Evolutionary conservation across 2,888 invertebrate genomes (phyloP), one percentile per base, ranked within the genome.

Genomic region (Hirudinaria manillensis): DNA sequence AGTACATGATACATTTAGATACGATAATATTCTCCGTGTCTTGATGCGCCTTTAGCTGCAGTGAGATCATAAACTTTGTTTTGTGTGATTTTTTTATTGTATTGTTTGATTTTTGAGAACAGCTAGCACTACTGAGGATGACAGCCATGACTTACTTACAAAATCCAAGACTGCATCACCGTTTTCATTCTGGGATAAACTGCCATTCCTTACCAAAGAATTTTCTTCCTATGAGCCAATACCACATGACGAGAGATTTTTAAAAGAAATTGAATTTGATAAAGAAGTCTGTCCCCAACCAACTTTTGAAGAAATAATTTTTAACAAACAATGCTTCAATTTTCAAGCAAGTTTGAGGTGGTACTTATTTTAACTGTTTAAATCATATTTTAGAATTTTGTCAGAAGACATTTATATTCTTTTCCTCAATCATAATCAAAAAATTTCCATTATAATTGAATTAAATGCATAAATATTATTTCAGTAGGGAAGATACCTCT

Each of bases 121-220:
- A 61, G 61, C 29, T 45, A 45, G 4, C 45, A 45, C 45, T 45
- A 16, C 45, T 45, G 45, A 45, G 45, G 45, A 45, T 45, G 45
- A 45, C 45, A 61, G 29, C 29, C 61, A 61, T 6, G 61, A 61
- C 7, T 27, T n/a, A 61, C 24, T 1, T 6, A 24, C 24, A 4
- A 61, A 61, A n/a, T 61, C 61, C 21, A 24, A 61, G 7, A 27
- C 61, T 29, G 29, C 61, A 27, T 10, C n/a, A 27, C 61, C 61
- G 10, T 61, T 61, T 61, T 61, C 61, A 27, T 29, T 61, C 3
- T 61, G 24, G 61, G 61, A 61, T 61, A 61, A 61, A 61, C 19
- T 61, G 10, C 61, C 61, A 61, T 61, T 61, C 29, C 61, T 61
- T 10, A 61, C 24, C n/a, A 61, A 61, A 61, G 61, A 61, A 27